phyloP scores from a whole-genome alignment of 2,113 vertebrate genomes.

The Platysternon megacephalum region DNA sequence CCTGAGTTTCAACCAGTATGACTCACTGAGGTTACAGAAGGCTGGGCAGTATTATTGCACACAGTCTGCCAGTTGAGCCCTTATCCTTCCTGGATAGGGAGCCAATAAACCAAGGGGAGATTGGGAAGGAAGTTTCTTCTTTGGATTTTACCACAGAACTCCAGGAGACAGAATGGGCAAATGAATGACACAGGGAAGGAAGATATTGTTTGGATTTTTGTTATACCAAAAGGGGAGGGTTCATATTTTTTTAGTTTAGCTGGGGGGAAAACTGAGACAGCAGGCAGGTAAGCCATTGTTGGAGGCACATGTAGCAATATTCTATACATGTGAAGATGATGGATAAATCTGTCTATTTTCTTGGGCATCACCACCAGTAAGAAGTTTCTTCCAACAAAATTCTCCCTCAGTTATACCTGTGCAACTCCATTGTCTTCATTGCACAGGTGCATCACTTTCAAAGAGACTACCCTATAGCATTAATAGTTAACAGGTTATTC shows the following conservation, averaged over 20 bases:
- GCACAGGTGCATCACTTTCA: background rate
- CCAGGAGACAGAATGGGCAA: background rate
- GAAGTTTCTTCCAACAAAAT: background rate
- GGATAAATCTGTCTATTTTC: background rate
- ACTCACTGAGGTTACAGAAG: background rate
- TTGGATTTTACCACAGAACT: accelerated
- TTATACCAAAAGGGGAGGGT: background rate
- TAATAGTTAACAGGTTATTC: background rate
- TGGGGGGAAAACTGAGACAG: background rate
- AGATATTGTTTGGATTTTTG: background rate
- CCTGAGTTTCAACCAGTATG: background rate
- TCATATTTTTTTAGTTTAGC: background rate
- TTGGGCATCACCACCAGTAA: background rate
- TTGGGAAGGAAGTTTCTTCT: background rate
- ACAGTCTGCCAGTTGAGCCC: accelerated
- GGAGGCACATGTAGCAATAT: background rate
- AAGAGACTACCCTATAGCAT: background rate
- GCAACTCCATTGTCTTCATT: background rate
- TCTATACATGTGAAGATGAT: background rate
- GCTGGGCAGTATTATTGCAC: background rate
- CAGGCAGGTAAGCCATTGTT: background rate
- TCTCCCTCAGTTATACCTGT: background rate
- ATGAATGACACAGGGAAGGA: background rate
- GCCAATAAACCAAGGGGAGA: background rate
- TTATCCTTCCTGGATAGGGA: background rate